Base-by-base conservation (phyloP, 2,797 vertebrate genomes). In the Euthynnus affinis region DNA sequence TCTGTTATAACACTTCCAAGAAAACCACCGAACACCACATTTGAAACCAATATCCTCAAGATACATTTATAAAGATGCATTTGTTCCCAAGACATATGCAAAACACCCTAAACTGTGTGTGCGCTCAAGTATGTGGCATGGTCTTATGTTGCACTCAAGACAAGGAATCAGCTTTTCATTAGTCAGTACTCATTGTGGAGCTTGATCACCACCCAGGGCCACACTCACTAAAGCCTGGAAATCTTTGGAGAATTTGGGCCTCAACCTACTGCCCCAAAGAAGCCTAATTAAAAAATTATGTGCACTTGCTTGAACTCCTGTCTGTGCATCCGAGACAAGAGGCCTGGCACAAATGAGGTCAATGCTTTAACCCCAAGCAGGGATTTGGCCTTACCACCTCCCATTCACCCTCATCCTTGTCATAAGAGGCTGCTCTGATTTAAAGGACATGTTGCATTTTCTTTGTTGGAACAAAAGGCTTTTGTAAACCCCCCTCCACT, bases 251-350 rank as follows among this genome's bases (percentile, higher is more conserved):
- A 70, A 86, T 87, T 86, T 84, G 62, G 75, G 59, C 53, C 58
- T 70, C 59, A 75, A 81, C 52, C 76, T 74, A 74, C 68, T 81
- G 25, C 74, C 62, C 69, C 53, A 75, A 76, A 85, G 32, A 86
- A 68, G n/a, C 76, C 86, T 17, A 78, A 91, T 90, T 90, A 87
- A 84, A 76, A 51, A 84, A 79, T 74, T 81, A 85, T 25, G 48
- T 78, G 64, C 79, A 82, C 82, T 87, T 82, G 63, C 61, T 69
- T 87, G 32, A 84, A 62, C 57, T 25, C 63, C 34, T 18, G 14
- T 78, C 75, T 80, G 55, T 83, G 55, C 62, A 76, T 78, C 74
- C 14, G 37, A 85, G 74, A 87, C 78, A 74, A 84, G 66, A 72
- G 75, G 53, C 55, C 64, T 86, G 49, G 52, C 18, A 65, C 76